Base-by-base conservation (phyloP, 1,140 invertebrate genomes). In the Hyphantria cunea region DNA sequence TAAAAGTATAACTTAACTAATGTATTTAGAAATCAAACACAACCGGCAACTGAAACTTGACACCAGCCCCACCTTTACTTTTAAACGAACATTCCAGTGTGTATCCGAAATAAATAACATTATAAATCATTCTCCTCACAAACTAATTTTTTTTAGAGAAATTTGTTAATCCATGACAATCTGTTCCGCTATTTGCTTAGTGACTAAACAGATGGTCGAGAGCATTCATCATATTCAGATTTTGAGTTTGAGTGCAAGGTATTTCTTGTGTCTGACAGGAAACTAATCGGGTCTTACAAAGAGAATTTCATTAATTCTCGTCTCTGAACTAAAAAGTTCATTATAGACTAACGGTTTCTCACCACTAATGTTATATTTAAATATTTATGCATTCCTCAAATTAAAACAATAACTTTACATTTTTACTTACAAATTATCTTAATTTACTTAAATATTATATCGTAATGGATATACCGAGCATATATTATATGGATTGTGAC, bases 141-240 rank as follows among this genome's bases (percentile, higher is more conserved):
- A 65, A 42, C 60, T 42, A 48, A 51, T 78, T 89, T 89, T 87
- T 86, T 87, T 49, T 53, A n/a, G 12, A 55, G 11, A 74, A 58
- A 73, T 86, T 87, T 84, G 87, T 85, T 87, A 79, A 87, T 84
- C 82, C 77, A 76, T 86, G 80, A 87, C 86, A 86, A 86, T 90
- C 85, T 89, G 88, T 90, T 90, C 86, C 88, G 88, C 80, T 90
- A 88, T 90, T 90, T 86, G 88, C 86, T 89, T 82, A 84, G 72
- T 72, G 78, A 89, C 78, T 76, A 83, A 89, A 89, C 88, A 90
- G 82, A 89, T 90, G 87, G 65, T 65, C 49, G 50, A 62, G 64
- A 50, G 59, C 80, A 86, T 89, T 75, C 75, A 85, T 90, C 84
- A 89, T 85, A 74, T 85, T 78, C 59, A 65, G 52, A 67, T 81